Evolutionary conservation across 1,140 invertebrate species (phyloP), one percentile per base, ranked within the genome.

Genomic region (Drosophila nebulosa): DNA sequence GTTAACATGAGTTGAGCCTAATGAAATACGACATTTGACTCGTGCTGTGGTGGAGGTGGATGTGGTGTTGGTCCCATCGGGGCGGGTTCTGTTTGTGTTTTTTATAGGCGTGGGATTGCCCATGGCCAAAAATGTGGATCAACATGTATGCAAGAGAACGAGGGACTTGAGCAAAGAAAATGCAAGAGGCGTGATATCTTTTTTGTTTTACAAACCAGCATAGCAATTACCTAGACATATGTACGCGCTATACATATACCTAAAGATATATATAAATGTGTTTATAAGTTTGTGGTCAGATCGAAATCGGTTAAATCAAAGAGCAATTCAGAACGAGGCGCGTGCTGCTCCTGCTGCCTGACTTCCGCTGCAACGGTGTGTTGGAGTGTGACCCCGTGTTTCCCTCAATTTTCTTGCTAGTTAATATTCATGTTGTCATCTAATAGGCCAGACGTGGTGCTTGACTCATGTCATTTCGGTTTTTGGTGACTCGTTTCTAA

Each of bases 1-100:
- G 68, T 76, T 78, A 78, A 83, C 81, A 86, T 83, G 78, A 64
- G 35, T 73, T 65, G 27, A 55, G 67, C 53, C 84, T 88, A 88
- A 88, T 88, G 75, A 88, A 88, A 88, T 88, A 88, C 83, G 83
- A 88, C 83, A 88, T 88, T 88, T 88, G 83, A 88, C 83, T 88
- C 83, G 83, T 88, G 79, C 81, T 85, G 64, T 55, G 65, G 58
- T 62, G 39, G 16, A 10, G 16, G 16, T 21, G 39, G 16, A 10
- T 7, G 16, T 21, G 39, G 16, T 46, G 39, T 46, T 46, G 16
- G 39, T 16, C 39, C 14, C 39, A 42, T 42, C 39, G 39, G 39
- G 39, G 39, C 39, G 39, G 16, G 7, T 21, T 21, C 39, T 46
- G 32, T 62, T 61, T 65, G 51, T 36, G 51, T 53, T 76, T 88